These are phyloP conservation scores for Megamerina dolium DNA, from an alignment of 2,888 invertebrate species.

Conservation along the genomic window DNA sequence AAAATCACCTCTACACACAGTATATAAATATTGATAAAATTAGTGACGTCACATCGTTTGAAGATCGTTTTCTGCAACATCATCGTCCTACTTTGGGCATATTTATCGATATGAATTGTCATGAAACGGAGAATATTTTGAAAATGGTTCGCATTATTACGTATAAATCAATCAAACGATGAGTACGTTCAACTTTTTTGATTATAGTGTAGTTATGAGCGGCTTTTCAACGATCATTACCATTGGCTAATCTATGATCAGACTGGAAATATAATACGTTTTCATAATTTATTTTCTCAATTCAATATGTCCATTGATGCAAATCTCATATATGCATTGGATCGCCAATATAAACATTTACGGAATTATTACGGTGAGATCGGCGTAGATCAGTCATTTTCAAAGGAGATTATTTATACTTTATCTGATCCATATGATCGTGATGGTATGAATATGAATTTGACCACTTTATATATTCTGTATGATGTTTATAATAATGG, in stretches of 20 bases:
- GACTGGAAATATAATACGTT: constrained; percentile 11
- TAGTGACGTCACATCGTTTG: constrained; percentile 16
- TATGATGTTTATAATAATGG: constrained; percentile 48
- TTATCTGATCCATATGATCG: no score
- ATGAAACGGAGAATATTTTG: constrained; percentile 21
- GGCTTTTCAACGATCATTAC: constrained; percentile 33
- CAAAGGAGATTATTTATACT: no score
- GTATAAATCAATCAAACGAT: no score
- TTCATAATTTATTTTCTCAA: constrained; percentile 27
- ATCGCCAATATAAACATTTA: no score
- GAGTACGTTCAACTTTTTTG: no score
- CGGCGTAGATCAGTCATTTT: no score
- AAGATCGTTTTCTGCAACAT: constrained; percentile 25
- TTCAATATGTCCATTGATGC: constrained; percentile 40
- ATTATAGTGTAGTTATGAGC: constrained; percentile 29
- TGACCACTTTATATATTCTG: constrained; percentile 19
- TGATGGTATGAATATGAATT: background rate
- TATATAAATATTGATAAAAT: constrained; percentile 22
- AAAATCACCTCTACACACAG: constrained; percentile 24
- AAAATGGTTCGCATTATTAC: constrained; percentile 15
- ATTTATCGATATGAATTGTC: constrained; percentile 35
- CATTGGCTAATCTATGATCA: constrained; percentile 39
- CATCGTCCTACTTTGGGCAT: constrained; percentile 27
- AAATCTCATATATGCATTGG: constrained; percentile 31
- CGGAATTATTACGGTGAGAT: no score